These are phyloP conservation scores for Temnopleurus reevesii DNA, from an alignment of 53 echinoderm and acorn worm genomes.

Conservation along the genomic window DNA sequence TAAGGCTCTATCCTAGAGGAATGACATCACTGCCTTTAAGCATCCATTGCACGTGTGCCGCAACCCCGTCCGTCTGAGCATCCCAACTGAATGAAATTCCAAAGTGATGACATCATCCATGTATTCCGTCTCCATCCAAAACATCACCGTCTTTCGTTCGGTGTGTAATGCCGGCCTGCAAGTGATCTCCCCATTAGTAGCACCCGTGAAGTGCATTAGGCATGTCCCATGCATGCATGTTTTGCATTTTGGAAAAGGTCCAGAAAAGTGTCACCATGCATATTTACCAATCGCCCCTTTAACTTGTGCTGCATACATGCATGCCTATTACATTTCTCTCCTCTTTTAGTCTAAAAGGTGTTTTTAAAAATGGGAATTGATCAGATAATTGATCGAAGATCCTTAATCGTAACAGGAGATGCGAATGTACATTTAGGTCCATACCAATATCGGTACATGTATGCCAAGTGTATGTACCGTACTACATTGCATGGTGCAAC, in stretches of 20 bases:
- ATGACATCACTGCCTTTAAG: constrained; percentile 3
- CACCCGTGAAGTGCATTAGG: not conserved
- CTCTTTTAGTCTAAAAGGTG: too few species aligned
- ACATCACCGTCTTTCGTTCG: not conserved
- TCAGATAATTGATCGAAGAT: too few species aligned
- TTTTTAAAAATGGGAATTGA: too few species aligned
- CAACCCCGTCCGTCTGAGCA: not conserved
- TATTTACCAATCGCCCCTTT: too few species aligned
- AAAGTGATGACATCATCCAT: constrained; percentile 18
- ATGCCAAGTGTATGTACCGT: too few species aligned
- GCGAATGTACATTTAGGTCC: too few species aligned
- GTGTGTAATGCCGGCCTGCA: too few species aligned
- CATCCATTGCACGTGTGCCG: not conserved
- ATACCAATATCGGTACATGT: too few species aligned
- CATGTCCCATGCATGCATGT: not conserved
- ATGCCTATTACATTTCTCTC: too few species aligned
- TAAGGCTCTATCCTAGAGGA: not conserved
- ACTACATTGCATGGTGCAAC: too few species aligned
- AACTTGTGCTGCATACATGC: not conserved
- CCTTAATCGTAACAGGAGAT: too few species aligned
- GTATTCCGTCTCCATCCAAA: not conserved
- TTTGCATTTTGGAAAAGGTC: not conserved
- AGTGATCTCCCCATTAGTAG: not conserved
- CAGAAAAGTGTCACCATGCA: not conserved
- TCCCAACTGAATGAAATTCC: constrained; percentile 4